These are phyloP conservation scores for Tor tambroides DNA, from an alignment of 2,113 vertebrate species.

Conservation along the genomic window DNA sequence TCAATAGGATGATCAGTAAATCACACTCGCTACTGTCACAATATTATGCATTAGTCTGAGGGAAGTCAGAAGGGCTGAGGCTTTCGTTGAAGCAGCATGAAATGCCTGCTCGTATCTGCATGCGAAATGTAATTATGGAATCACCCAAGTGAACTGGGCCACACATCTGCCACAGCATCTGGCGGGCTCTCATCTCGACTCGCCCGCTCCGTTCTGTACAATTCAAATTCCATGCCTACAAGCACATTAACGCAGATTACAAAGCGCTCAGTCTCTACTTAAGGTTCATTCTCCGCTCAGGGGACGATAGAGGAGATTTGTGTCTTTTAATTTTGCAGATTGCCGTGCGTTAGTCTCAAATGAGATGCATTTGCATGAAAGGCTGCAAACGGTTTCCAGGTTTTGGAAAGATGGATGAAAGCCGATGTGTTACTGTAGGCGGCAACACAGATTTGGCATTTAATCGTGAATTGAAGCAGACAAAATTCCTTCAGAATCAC, in stretches of 20 bases:
- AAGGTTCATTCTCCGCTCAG: constrained; percentile 51
- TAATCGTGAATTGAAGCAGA: constrained; percentile 22
- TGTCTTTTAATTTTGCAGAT: constrained; percentile 48
- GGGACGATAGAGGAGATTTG: constrained; percentile 50
- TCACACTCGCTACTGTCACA: constrained; percentile 54
- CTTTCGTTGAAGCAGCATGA: constrained; percentile 48
- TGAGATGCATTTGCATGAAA: constrained; percentile 47
- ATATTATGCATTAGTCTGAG: constrained; percentile 57
- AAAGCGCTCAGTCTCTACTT: constrained; percentile 59
- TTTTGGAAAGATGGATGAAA: constrained; percentile 36
- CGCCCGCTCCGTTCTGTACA: constrained; percentile 42
- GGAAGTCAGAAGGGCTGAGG: constrained; percentile 34
- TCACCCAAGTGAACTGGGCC: constrained; percentile 58
- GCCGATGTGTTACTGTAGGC: constrained; percentile 4
- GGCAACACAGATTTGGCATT: constrained; percentile 8
- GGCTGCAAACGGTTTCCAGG: constrained; percentile 36
- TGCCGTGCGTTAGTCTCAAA: constrained; percentile 25
- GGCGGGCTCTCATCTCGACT: constrained; percentile 48
- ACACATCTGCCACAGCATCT: constrained; percentile 67
- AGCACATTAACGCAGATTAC: constrained; percentile 61
- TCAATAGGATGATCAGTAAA: constrained; percentile 54
- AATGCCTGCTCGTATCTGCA: constrained; percentile 56
- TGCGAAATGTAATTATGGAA: constrained; percentile 66
- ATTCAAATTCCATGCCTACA: constrained; percentile 59
- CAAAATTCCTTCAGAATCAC: neutral